Evolutionary conservation across 64 coral and sea anemone species (phyloP), one percentile per base, ranked within the genome.

Genomic region (Porites lutea): DNA sequence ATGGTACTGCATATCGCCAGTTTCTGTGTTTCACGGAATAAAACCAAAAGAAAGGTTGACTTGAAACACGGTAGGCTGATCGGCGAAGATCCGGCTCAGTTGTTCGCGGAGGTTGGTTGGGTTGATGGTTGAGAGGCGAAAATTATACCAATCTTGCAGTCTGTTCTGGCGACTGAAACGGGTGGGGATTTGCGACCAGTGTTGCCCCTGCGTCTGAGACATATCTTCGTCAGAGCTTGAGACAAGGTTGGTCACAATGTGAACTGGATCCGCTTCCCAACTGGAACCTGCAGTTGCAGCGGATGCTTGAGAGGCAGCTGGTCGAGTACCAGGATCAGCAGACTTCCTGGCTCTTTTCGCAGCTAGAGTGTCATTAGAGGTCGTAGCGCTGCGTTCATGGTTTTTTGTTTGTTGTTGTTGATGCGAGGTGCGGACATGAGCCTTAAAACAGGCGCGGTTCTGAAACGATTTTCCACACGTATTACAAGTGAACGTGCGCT

Each of bases 131-230:
- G 27, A 37, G 27, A 37, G 27, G 27, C 27, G 27, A 37, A 37
- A 37, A 37, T 37, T 37, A 37, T 37, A 50, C 82, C 82, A 86
- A 21, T 71, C 82, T 49, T 86, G 50, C 19, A 59, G 4, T n/a
- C 53, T 59, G 57, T 82, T 82, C 8, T 59, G 18, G 12, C 79
- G 53, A 44, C 79, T 82, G 18, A 60, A 23, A 47, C 65, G 44
- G 5, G 65, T 87, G 19, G 64, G 65, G 18, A 87, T 72, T 27
- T 87, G 65, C 0, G 18, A 16, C 84, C 84, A 87, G 65, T 87
- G 84, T 46, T 72, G 55, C 15, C 15, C 19, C 14, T 65, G 66
- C 0, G 65, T 37, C 10, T 66, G 37, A 21, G 16, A 2, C 2
- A 60, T 85, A 3, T 20, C 57, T 11, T 62, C 43, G 13, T 37